phyloP scores from a whole-genome alignment of 2,888 invertebrate species.

The Cryptus viduatorius region DNA sequence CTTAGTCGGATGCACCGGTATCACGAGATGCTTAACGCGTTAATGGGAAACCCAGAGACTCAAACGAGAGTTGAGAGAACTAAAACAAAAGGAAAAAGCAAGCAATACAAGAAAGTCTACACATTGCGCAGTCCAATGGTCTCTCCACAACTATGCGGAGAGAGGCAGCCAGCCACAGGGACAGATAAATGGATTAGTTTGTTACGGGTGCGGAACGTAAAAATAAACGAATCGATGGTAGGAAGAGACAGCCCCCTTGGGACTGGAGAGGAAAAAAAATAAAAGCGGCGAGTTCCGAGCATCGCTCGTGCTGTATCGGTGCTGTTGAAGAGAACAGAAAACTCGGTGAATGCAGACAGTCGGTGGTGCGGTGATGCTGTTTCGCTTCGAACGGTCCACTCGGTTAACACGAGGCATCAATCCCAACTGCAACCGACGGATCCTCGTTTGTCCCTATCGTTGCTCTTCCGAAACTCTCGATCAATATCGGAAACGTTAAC shows the following conservation, averaged over 20 bases:
- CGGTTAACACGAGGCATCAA: conserved; percentile 61
- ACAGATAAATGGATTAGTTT: conserved; percentile 80
- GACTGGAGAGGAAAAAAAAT: conserved; percentile 51
- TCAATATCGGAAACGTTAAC: conserved; percentile 45
- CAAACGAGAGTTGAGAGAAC: conserved; percentile 31
- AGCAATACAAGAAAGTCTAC: conserved; percentile 25
- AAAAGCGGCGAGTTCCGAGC: conserved; percentile 19
- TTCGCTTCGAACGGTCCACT: conserved; percentile 53
- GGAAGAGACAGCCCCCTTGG: conserved; percentile 41
- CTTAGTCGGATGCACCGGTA: conserved; percentile 42
- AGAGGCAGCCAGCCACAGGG: conserved; percentile 44
- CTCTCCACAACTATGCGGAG: conserved; percentile 1
- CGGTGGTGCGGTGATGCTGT: conserved; percentile 47
- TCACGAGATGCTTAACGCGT: conserved; percentile 62
- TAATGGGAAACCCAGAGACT: conserved; percentile 49
- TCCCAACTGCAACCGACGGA: conserved; percentile 43
- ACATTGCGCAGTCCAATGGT: not conserved
- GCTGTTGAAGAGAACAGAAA: conserved; percentile 41
- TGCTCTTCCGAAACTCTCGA: not conserved
- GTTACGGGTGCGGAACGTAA: conserved; percentile 70
- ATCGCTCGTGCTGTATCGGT: conserved; percentile 43
- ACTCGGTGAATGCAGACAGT: conserved; percentile 34
- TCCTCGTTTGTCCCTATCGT: conserved; percentile 51
- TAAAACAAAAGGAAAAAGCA: conserved; percentile 17
- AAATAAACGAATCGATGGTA: conserved; percentile 67